A percentile compares a stretch with the other conserved stretches of the same genome.
Conservation (phyloP, 2,113 vertebrate genomes). For the Mola mola region DNA sequence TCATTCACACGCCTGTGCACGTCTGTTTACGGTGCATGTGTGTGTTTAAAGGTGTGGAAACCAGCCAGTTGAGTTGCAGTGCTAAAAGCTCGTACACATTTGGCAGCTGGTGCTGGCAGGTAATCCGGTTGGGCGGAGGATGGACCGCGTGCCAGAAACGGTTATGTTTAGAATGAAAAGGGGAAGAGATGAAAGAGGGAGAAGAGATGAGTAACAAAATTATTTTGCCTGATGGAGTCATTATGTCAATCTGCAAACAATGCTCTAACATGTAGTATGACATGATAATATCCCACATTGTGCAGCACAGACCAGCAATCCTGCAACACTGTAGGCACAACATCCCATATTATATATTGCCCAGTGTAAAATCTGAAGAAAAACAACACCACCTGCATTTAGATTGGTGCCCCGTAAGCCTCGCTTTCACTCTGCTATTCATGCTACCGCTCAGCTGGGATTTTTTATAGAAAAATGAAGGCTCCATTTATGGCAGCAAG, state of each 20-base stretch:
- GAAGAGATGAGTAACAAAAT: constrained; percentile 16
- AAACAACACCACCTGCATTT: too few species aligned
- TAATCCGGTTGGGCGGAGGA: constrained; percentile 62
- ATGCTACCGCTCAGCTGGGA: not conserved
- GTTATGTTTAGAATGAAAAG: constrained; percentile 48
- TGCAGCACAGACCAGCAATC: too few species aligned
- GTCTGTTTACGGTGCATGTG: constrained; percentile 10
- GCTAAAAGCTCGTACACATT: constrained; percentile 72
- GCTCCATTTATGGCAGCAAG: not conserved
- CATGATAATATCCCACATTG: not conserved
- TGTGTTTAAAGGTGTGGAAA: constrained; percentile 51
- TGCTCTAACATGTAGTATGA: not conserved
- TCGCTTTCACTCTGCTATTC: not conserved
- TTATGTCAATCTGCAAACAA: constrained; percentile 17
- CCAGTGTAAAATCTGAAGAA: too few species aligned
- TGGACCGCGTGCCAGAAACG: constrained; percentile 46
- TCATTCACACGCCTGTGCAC: not conserved
- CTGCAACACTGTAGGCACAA: too few species aligned
- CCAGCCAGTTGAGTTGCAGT: constrained; percentile 63
- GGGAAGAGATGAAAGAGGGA: constrained; percentile 32
- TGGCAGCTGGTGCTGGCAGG: constrained; percentile 72
- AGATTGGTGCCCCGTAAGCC: not conserved
- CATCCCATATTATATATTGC: too few species aligned
- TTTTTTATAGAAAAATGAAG: not conserved
- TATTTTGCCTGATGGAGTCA: constrained; percentile 8